A percentile compares a stretch with the other conserved stretches of the same genome.
phyloP scores from a whole-genome alignment of 2,797 vertebrate species.

The Aulostomus chinensis region DNA sequence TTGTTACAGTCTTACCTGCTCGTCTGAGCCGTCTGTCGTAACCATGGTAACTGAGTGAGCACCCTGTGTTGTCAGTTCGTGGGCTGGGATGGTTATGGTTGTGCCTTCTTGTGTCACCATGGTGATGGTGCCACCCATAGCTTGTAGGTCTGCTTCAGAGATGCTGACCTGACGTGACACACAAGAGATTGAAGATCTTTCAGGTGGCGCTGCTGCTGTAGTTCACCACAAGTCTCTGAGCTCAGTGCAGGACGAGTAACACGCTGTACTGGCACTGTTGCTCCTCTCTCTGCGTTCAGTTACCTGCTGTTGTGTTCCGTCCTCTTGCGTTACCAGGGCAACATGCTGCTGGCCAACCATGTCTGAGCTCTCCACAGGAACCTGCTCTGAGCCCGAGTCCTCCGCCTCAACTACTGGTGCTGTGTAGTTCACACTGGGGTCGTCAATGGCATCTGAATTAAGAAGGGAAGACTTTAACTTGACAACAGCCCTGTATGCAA shows the following conservation, averaged over 20 bases:
- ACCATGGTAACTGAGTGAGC: constrained; percentile 95
- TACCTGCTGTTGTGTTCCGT: constrained; percentile 96
- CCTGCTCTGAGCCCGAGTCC: constrained; percentile 89
- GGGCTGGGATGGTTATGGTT: constrained; percentile 95
- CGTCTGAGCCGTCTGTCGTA: constrained; percentile 90
- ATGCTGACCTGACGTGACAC: constrained; percentile 88
- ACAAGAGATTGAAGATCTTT: neutral
- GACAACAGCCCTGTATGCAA: no score
- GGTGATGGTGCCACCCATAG: constrained; percentile 94
- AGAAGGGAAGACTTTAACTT: neutral
- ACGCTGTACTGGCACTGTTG: neutral
- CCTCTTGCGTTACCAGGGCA: constrained; percentile 95
- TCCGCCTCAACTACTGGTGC: constrained; percentile 88
- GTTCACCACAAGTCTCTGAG: no score
- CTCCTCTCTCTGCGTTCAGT: neutral
- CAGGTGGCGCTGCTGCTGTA: no score
- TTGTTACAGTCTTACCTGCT: constrained; percentile 87
- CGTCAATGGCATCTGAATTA: constrained; percentile 88
- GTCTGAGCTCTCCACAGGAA: constrained; percentile 85
- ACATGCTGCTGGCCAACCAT: constrained; percentile 89
- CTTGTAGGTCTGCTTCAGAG: constrained; percentile 94
- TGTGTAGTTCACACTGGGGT: constrained; percentile 89
- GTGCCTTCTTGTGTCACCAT: constrained; percentile 99
- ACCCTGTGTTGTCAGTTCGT: constrained; percentile 90
- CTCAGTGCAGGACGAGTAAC: no score